Percentiles rank a stretch among this genome's conserved stretches.
phyloP scores from a whole-genome alignment of 2,797 vertebrate genomes.

The Hafferia zeledoni region DNA sequence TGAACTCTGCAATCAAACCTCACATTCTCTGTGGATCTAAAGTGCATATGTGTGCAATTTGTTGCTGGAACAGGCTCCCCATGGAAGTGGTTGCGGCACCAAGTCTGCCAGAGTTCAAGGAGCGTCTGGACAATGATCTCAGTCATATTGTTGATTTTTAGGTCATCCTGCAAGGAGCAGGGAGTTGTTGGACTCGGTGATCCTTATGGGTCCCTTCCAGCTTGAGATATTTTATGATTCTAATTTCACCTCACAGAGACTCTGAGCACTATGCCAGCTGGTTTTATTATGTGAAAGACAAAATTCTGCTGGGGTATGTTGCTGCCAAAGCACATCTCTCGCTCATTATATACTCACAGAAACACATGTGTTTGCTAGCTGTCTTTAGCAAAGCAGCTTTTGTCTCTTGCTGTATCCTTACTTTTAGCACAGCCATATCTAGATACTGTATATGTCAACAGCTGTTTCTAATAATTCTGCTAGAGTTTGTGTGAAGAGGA shows the following conservation, averaged over 20 bases:
- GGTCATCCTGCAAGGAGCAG: not conserved
- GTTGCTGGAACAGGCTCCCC: not conserved
- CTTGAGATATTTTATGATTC: not conserved
- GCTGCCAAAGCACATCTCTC: slow-evolving; percentile 63
- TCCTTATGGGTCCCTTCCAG: not conserved
- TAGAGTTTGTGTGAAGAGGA: not conserved
- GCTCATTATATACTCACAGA: slow-evolving; percentile 9
- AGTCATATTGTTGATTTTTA: not conserved
- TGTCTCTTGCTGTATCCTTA: slow-evolving; percentile 3
- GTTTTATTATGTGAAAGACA: slow-evolving; percentile 52
- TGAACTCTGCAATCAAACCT: not conserved
- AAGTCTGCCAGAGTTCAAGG: not conserved
- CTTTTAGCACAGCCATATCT: not conserved
- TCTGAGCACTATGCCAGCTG: not conserved
- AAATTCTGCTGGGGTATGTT: slow-evolving; percentile 10
- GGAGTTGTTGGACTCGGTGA: not conserved
- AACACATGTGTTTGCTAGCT: slow-evolving; percentile 55
- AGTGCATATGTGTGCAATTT: slow-evolving; percentile 23
- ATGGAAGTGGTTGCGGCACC: not conserved
- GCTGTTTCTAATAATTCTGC: slow-evolving; percentile 1
- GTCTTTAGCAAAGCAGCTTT: slow-evolving; percentile 15
- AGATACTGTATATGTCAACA: not conserved
- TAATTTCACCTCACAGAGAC: slow-evolving; percentile 49
- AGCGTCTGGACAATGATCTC: not conserved
- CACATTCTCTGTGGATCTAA: not conserved